Evolutionary conservation across 2,888 invertebrate genomes (phyloP).

Genomic region (Hypena proboscidalis): DNA sequence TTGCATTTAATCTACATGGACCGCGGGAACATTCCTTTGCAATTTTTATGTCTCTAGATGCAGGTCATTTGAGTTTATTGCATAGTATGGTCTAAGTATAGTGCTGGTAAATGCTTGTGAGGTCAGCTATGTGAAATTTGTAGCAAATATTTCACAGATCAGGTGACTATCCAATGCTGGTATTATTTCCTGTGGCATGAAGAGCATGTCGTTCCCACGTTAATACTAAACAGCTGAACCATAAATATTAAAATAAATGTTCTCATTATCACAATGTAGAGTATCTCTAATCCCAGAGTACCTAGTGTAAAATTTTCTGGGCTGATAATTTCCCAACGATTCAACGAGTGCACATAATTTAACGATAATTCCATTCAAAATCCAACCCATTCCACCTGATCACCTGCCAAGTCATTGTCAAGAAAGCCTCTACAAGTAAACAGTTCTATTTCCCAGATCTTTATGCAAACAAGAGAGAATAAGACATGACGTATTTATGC

Average conservation of each 20-base stretch:
- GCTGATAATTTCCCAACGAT: not conserved
- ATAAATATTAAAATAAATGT: too few relatives aligned
- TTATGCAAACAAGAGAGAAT: conserved; percentile 12
- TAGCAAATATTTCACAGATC: too few relatives aligned
- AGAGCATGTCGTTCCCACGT: too few relatives aligned
- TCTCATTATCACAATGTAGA: too few relatives aligned
- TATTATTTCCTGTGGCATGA: too few relatives aligned
- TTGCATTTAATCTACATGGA: not conserved
- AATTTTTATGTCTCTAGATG: not conserved
- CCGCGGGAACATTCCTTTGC: not conserved
- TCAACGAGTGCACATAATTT: conserved; percentile 20
- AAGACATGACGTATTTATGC: conserved; percentile 23
- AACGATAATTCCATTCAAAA: conserved; percentile 12
- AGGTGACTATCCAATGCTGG: too few relatives aligned
- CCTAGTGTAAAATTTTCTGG: too few relatives aligned
- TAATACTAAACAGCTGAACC: too few relatives aligned
- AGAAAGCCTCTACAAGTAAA: conserved; percentile 2
- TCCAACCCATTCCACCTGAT: conserved; percentile 1
- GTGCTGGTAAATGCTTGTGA: too few relatives aligned
- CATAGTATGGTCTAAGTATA: too few relatives aligned
- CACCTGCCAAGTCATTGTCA: conserved; percentile 18
- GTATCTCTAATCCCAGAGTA: too few relatives aligned
- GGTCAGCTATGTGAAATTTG: too few relatives aligned
- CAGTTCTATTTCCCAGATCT: conserved; percentile 23
- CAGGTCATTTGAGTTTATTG: not conserved